These are phyloP conservation scores for Ophonus ardosiacus DNA, from an alignment of 2,888 invertebrate genomes.

Conservation along the genomic window DNA sequence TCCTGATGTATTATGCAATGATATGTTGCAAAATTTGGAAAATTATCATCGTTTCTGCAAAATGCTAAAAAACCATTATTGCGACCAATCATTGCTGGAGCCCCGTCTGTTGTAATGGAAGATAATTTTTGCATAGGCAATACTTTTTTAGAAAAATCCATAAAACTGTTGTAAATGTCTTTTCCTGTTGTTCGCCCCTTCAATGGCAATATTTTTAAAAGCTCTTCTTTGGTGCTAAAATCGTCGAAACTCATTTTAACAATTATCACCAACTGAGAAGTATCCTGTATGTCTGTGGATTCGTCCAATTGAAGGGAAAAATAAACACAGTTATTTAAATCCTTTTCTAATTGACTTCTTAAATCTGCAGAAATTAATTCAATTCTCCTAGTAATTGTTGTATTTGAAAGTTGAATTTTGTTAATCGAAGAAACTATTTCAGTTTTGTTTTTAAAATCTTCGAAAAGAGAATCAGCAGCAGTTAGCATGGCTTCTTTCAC, in stretches of 20 bases:
- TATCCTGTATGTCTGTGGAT: neutral
- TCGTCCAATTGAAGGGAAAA: neutral
- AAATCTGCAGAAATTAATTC: conserved; percentile 63
- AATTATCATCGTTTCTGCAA: conserved; percentile 63
- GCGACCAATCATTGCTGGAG: conserved; percentile 66
- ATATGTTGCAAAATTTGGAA: conserved; percentile 65
- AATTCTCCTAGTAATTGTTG: conserved; percentile 67
- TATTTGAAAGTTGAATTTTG: conserved; percentile 67
- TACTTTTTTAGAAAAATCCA: conserved; percentile 64
- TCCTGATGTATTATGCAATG: conserved; percentile 65
- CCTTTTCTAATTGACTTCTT: conserved; percentile 60
- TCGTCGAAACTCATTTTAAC: conserved; percentile 65
- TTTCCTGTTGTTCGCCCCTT: conserved; percentile 65
- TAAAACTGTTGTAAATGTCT: conserved; percentile 65
- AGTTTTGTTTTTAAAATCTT: conserved; percentile 68
- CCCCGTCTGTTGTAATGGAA: conserved; percentile 65
- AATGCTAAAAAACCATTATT: conserved; percentile 65
- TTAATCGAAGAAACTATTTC: conserved; percentile 69
- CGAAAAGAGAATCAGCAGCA: conserved; percentile 60
- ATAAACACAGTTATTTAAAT: conserved; percentile 64
- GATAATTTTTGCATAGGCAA: conserved; percentile 35
- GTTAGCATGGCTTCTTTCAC: conserved; percentile 55
- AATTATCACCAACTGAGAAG: neutral
- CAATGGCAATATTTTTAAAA: conserved; percentile 65
- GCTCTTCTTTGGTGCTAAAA: conserved; percentile 66